A percentile compares a stretch with the other conserved stretches of the same genome.
These are phyloP conservation scores for Pteropus rufus DNA, from an alignment of 2,797 vertebrate genomes.

Conservation along the genomic window DNA sequence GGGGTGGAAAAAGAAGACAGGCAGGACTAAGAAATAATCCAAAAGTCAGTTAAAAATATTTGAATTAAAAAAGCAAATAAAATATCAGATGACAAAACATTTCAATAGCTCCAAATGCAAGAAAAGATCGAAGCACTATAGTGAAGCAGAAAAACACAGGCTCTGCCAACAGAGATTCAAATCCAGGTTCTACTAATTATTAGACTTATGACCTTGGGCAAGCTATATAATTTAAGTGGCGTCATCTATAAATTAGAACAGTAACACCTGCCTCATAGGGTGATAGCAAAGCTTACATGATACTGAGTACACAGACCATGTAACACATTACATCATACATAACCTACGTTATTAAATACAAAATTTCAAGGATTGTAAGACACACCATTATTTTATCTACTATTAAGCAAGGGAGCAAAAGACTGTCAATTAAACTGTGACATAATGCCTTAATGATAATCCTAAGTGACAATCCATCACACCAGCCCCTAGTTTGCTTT, in stretches of 20 bases:
- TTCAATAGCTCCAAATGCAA: not conserved
- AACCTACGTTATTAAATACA: conserved; percentile 53
- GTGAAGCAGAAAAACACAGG: not conserved
- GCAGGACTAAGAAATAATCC: not conserved
- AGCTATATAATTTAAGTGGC: not conserved
- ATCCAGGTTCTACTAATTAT: not conserved
- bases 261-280: not conserved
- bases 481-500: conserved; percentile 37
- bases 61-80: not conserved
- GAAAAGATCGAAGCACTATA: not conserved
- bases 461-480: conserved; percentile 61
- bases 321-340: conserved; percentile 21
- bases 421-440: conserved; percentile 62
- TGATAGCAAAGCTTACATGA: conserved; percentile 10
- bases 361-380: conserved; percentile 50
- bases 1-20: not conserved
- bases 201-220: not conserved
- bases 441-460: conserved; percentile 55
- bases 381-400: conserved; percentile 55
- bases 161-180: not conserved
- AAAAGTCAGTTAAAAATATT: not conserved
- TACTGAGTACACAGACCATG: not conserved
- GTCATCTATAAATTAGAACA: conserved; percentile 13
- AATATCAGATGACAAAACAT: not conserved
- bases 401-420: conserved; percentile 48